phyloP scores from a whole-genome alignment of 2,797 vertebrate species.

The Poeciliopsis paucimaculata region DNA sequence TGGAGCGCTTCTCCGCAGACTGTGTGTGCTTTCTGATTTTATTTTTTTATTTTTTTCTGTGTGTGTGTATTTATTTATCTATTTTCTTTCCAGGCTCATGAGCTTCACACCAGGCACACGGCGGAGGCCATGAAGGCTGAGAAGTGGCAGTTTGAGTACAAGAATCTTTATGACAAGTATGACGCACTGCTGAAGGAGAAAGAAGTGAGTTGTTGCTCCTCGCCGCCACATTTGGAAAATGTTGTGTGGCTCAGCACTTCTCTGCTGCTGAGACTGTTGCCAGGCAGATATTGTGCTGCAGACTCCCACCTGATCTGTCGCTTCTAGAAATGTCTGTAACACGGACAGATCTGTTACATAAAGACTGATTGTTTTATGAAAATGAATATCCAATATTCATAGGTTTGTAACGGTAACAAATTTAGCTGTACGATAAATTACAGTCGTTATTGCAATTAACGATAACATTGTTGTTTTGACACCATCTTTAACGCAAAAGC shows the following conservation, averaged over 20 bases:
- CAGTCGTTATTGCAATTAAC: too few species aligned
- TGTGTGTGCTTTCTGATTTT: conserved; percentile 48
- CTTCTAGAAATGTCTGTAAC: conserved; percentile 45
- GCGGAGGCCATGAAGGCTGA: conserved; percentile 90
- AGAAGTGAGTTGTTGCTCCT: conserved; percentile 78
- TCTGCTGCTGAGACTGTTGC: conserved; percentile 31
- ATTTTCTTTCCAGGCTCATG: conserved; percentile 79
- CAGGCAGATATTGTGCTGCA: conserved; percentile 50
- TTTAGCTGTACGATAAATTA: too few species aligned
- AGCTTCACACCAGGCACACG: conserved; percentile 86
- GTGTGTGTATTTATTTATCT: too few species aligned
- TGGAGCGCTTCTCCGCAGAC: conserved; percentile 8
- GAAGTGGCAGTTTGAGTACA: conserved; percentile 93
- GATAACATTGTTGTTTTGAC: not conserved
- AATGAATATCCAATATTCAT: too few species aligned
- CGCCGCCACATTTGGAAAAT: not conserved
- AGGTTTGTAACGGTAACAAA: too few species aligned
- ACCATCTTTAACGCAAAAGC: too few species aligned
- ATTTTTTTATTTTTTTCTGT: too few species aligned
- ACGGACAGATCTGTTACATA: conserved; percentile 20
- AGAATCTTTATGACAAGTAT: conserved; percentile 88
- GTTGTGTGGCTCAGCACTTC: conserved; percentile 2
- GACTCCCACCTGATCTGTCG: conserved; percentile 54
- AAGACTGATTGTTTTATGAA: not conserved
- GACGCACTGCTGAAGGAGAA: conserved; percentile 87